phyloP scores from a whole-genome alignment of 1,140 invertebrate genomes.

The Chrysomallon squamiferum region DNA sequence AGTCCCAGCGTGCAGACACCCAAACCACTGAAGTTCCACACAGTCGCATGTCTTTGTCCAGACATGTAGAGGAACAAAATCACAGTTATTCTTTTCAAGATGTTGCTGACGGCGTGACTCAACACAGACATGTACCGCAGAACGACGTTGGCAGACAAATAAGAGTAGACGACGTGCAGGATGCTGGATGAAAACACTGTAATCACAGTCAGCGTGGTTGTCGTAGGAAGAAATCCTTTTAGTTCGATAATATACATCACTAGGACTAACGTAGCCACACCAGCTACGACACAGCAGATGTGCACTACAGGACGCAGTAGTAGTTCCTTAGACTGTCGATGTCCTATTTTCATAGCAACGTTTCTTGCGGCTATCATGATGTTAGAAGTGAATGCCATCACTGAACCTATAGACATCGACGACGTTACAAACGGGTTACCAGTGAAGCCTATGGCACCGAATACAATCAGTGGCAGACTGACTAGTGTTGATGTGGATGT shows the following conservation, averaged over 20 bases:
- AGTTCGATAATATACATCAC: background rate
- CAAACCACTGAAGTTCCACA: constrained; percentile 13
- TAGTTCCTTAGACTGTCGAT: background rate
- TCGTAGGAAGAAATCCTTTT: background rate
- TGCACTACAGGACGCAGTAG: background rate
- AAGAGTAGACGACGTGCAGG: constrained; percentile 12
- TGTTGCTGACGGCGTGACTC: constrained; percentile 24
- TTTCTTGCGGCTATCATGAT: constrained; percentile 12
- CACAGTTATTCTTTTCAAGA: constrained; percentile 23
- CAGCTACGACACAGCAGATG: too few relatives aligned
- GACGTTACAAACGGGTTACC: constrained; percentile 3
- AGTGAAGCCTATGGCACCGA: constrained; percentile 15
- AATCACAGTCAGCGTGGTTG: background rate
- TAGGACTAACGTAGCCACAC: background rate
- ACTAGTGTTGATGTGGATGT: background rate
- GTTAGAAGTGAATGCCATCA: constrained; percentile 10
- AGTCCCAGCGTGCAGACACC: constrained; percentile 13
- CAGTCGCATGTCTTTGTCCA: constrained; percentile 4
- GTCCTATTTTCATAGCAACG: background rate
- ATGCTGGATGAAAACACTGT: background rate
- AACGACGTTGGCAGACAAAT: constrained; percentile 11
- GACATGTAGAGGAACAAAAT: constrained; percentile 15
- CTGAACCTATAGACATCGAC: background rate
- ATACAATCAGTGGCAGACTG: constrained; percentile 15
- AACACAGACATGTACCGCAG: constrained; percentile 19